These are phyloP conservation scores for Holcopasites calliopsidis DNA, from an alignment of 1,140 invertebrate species.

Conservation along the genomic window DNA sequence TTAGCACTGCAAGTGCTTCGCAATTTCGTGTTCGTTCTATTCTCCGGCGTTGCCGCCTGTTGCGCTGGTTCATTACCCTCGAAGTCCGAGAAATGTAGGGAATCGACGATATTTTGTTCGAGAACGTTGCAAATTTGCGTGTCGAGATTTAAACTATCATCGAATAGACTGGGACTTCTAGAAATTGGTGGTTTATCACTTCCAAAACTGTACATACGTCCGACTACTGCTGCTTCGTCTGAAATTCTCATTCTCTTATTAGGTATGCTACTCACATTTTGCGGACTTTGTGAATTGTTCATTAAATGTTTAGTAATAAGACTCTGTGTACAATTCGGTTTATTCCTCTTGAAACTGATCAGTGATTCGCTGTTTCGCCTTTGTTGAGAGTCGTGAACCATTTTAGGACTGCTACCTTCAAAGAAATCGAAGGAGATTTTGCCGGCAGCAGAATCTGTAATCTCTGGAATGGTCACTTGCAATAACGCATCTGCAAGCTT, in stretches of 20 bases:
- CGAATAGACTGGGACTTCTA: slow-evolving; percentile 72
- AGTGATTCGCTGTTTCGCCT: slow-evolving; percentile 11
- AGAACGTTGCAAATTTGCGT: slow-evolving; percentile 72
- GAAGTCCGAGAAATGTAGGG: slow-evolving; percentile 57
- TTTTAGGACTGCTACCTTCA: slow-evolving; percentile 27
- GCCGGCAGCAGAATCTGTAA: not conserved
- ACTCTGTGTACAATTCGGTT: not conserved
- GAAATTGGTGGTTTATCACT: slow-evolving; percentile 22
- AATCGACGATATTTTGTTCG: slow-evolving; percentile 73
- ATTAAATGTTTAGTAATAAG: not conserved
- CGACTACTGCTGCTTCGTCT: not conserved
- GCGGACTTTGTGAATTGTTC: not conserved
- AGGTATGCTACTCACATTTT: not conserved
- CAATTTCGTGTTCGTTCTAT: not conserved
- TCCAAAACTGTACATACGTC: not conserved
- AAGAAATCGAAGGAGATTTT: slow-evolving; percentile 18
- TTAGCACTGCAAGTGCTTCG: not conserved
- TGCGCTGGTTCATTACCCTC: slow-evolving; percentile 50
- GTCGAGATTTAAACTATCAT: slow-evolving; percentile 73
- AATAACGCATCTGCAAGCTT: too few relatives aligned
- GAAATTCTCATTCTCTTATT: slow-evolving; percentile 20
- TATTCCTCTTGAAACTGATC: not conserved
- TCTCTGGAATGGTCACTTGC: slow-evolving; percentile 12
- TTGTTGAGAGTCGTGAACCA: not conserved
- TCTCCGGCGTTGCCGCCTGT: not conserved